A percentile compares a stretch with the other conserved stretches of the same genome.
Conservation (phyloP, 2,113 vertebrate species). For the Crypturellus undulatus region DNA sequence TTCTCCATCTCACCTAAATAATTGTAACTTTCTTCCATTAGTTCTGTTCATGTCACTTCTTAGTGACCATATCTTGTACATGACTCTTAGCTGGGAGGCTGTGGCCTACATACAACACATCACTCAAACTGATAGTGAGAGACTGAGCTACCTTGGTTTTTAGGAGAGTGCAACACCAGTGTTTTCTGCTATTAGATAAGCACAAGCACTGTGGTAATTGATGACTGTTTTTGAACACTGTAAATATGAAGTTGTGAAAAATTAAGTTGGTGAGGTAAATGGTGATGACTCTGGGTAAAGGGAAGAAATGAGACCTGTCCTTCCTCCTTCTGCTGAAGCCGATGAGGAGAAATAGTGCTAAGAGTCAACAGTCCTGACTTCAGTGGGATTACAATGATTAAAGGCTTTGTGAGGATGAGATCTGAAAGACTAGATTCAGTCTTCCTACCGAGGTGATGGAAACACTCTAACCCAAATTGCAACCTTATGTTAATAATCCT, state of each 20-base stretch:
- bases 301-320: background rate
- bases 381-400: background rate
- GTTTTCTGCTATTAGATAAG: background rate
- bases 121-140: background rate
- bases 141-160: background rate
- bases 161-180: background rate
- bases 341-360: background rate
- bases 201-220: background rate
- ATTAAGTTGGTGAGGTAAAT: background rate
- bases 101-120: slow-evolving; percentile 27
- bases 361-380: background rate
- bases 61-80: background rate
- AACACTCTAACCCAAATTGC: background rate
- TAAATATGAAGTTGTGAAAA: background rate
- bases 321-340: background rate
- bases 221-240: background rate
- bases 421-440: background rate
- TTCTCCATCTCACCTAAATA: background rate
- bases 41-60: background rate
- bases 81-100: background rate
- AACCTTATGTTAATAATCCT: background rate
- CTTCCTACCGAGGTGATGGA: background rate
- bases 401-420: background rate
- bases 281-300: background rate
- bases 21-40: background rate